These are phyloP conservation scores for Tapirus indicus DNA, from an alignment of 2,797 vertebrate genomes.

Conservation along the genomic window DNA sequence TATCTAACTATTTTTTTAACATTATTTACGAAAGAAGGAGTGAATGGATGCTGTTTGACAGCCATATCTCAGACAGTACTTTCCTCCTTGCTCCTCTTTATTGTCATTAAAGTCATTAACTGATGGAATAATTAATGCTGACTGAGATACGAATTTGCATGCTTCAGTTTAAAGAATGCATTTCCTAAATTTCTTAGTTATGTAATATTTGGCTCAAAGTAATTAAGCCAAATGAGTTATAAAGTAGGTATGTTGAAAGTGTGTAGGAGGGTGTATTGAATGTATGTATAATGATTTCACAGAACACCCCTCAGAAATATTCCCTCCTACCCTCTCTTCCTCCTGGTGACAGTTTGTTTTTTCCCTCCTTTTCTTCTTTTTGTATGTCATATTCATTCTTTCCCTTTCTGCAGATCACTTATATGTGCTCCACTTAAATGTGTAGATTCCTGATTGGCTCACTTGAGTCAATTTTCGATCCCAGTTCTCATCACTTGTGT, in stretches of 20 bases:
- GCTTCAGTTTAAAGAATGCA: background rate
- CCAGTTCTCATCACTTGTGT: background rate
- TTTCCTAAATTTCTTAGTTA: background rate
- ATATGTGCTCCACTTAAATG: background rate
- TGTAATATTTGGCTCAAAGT: background rate
- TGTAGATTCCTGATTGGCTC: background rate
- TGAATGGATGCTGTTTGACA: background rate
- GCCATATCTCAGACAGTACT: background rate
- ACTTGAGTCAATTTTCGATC: background rate
- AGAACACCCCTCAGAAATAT: background rate
- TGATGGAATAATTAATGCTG: background rate
- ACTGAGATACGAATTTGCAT: background rate
- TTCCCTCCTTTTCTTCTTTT: no score
- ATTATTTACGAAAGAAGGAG: background rate
- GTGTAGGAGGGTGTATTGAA: background rate
- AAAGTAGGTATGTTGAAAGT: background rate
- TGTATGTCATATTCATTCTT: background rate
- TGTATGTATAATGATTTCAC: background rate
- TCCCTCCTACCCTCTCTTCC: background rate
- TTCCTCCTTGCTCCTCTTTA: background rate
- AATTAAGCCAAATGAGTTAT: background rate
- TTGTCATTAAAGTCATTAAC: no score
- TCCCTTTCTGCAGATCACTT: background rate
- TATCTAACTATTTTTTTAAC: background rate
- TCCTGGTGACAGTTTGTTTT: background rate